These are phyloP conservation scores for Orthosia gothica DNA, from an alignment of 2,888 invertebrate species.

Conservation along the genomic window DNA sequence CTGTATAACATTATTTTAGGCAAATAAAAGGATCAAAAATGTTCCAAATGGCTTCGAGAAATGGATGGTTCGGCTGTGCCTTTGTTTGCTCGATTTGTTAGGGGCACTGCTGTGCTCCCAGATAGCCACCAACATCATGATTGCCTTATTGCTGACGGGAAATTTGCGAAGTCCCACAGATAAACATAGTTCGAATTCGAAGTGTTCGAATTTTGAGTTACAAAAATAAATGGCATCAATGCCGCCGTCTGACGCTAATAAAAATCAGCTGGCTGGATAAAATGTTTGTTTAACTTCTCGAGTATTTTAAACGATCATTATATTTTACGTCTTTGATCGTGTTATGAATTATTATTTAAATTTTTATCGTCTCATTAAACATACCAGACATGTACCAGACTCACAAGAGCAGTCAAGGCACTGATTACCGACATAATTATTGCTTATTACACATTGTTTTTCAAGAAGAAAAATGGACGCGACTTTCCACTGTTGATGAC, in stretches of 20 bases:
- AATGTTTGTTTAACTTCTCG: slow-evolving; percentile 66
- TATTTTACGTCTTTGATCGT: slow-evolving; percentile 69
- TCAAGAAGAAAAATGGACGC: not conserved
- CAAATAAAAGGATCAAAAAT: not conserved
- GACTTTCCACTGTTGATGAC: too few relatives aligned
- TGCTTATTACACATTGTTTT: slow-evolving; percentile 22
- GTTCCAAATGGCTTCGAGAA: too few relatives aligned
- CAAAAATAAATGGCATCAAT: slow-evolving; percentile 53
- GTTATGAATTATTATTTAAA: slow-evolving; percentile 62
- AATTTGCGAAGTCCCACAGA: slow-evolving; percentile 20
- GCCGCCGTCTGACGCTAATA: slow-evolving; percentile 56
- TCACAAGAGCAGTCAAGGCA: slow-evolving; percentile 45
- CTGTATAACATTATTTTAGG: not conserved
- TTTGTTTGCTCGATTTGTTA: too few relatives aligned
- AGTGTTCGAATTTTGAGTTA: slow-evolving; percentile 6
- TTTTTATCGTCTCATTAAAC: slow-evolving; percentile 60
- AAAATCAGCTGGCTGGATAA: slow-evolving; percentile 66
- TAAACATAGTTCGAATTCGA: slow-evolving; percentile 3
- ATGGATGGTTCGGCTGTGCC: too few relatives aligned
- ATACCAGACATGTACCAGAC: slow-evolving; percentile 28
- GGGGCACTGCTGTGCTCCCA: too few relatives aligned
- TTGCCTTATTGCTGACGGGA: not conserved
- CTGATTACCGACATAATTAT: slow-evolving; percentile 28
- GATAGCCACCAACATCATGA: not conserved
- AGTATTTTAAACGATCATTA: slow-evolving; percentile 63